Base-by-base conservation (phyloP, 2,797 vertebrate genomes). In the Melanitta fusca region DNA sequence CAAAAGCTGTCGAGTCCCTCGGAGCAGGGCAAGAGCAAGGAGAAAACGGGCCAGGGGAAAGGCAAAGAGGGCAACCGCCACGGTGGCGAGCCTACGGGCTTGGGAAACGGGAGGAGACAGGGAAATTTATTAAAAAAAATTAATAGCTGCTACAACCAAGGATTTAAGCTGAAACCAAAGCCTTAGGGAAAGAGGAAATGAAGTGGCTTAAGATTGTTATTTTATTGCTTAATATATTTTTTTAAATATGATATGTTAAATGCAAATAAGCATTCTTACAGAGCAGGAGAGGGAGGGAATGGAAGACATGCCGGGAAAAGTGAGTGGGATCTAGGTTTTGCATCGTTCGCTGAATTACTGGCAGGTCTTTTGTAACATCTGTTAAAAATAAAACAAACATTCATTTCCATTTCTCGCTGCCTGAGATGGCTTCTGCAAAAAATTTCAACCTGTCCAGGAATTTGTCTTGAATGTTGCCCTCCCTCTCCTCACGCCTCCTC, bases 361-460 rank as follows among this genome's bases (percentile, higher is more conserved):
- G 95, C 96, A 96, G 96, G 95, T 95, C 95, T 95, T 94, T 93
- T 95, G 86, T 94, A 96, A 97, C 96, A 97, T 96, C 97, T 97
- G 97, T 97, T 96, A 94, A 89, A 96, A 95, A 97, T 97, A 96
- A 97, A 96, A 89, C 93, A 96, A 97, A 95, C 81, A 91, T 87
- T 95, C 96, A 78, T 96, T 96, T 95, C 92, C 96, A 94, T 95
- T 90, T 75, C 90, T 94, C n/a, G 7, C 92, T 95, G 94, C 92
- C 95, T 96, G 93, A 94, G 94, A 95, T 96, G 88, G 96, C 95
- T 97, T 68, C 96, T 91, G 94, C 65, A 85, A 87, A 94, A 96
- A 88, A 94, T 93, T 87, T 94, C 93, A 96, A 97, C 96, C 96
- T 97, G 97, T 95, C 96, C 94, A 96, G 95, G 96, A 96, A 92